These are phyloP conservation scores for Pogonognathellus flavescens DNA, from an alignment of 1,140 invertebrate genomes.

Conservation along the genomic window DNA sequence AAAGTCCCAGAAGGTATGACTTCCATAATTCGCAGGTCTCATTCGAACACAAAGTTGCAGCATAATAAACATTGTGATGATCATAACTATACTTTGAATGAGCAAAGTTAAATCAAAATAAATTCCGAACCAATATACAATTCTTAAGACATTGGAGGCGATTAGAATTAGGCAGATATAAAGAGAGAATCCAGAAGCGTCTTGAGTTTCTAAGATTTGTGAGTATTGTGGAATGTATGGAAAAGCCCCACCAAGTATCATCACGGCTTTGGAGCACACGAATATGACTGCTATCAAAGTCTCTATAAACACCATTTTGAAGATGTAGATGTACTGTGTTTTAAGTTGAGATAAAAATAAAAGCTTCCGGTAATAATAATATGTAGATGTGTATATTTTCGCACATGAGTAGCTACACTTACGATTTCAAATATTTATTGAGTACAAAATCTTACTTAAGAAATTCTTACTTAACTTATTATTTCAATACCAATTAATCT, in stretches of 20 bases:
- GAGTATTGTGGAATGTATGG: neutral
- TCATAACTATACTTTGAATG: neutral
- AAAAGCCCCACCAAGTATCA: slow-evolving; percentile 1
- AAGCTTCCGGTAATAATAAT: too few relatives aligned
- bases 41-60: neutral
- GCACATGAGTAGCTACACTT: too few relatives aligned
- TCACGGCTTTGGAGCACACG: neutral
- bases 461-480: too few relatives aligned
- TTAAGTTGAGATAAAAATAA: too few relatives aligned
- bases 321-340: neutral
- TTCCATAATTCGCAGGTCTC: neutral
- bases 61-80: neutral
- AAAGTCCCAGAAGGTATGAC: neutral
- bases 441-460: too few relatives aligned
- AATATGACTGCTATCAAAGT: neutral
- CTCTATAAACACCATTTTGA: neutral
- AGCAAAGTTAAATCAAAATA: neutral
- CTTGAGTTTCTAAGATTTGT: neutral
- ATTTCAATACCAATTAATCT: too few relatives aligned
- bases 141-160: neutral
- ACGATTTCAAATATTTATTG: too few relatives aligned
- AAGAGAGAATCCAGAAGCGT: slow-evolving; percentile 5
- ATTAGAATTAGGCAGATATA: neutral
- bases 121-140: slow-evolving; percentile 28
- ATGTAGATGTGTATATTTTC: too few relatives aligned